Evolutionary conservation across 2,113 vertebrate species (phyloP), one percentile per base, ranked within the genome.

Genomic region (Poecile atricapillus): DNA sequence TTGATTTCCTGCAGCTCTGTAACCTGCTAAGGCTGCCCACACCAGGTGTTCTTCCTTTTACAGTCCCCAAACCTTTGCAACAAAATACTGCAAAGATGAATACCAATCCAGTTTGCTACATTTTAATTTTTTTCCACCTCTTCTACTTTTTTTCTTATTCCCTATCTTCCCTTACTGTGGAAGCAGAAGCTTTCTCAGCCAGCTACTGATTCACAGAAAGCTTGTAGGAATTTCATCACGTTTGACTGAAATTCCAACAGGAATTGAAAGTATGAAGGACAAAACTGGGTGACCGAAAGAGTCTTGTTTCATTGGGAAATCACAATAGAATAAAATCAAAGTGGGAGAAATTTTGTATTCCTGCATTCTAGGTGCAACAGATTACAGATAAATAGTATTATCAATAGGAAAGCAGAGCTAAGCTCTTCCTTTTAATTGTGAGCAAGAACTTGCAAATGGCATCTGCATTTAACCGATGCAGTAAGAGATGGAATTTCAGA

Each of bases 341-440:
- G 13, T 23, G 22, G 23, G 31, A 46, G 15, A 62, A 60, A 43
- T 70, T 46, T 50, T 81, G 28, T 24, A 20, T 78, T 83, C 21
- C 47, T 2, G 4, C 7, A 46, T 30, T 86, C 49, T 49, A 76
- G 25, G 31, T 77, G 8, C 28, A 79, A 28, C 3, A 75, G 17
- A 73, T 79, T 74, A 65, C 35, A 85, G 71, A 70, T 5, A 74
- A 93, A 56, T 35, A 94, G 39, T 60, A 58, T 6, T 7, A 41
- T 64, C 37, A 56, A n/a, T 1, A 62, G 47, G 58, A 85, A 96
- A 82, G 70, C 22, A 85, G 56, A 86, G 28, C 13, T 74, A 35
- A 65, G 20, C 24, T 68, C 56, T 86, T 74, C 47, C 71, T 82
- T 89, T 87, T 76, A 70, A 78, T 94, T 89, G 68, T 21, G 49